Percentiles rank a stretch among this genome's conserved stretches.
phyloP scores from a whole-genome alignment of 2,113 vertebrate species.

The Sapajus apella region DNA sequence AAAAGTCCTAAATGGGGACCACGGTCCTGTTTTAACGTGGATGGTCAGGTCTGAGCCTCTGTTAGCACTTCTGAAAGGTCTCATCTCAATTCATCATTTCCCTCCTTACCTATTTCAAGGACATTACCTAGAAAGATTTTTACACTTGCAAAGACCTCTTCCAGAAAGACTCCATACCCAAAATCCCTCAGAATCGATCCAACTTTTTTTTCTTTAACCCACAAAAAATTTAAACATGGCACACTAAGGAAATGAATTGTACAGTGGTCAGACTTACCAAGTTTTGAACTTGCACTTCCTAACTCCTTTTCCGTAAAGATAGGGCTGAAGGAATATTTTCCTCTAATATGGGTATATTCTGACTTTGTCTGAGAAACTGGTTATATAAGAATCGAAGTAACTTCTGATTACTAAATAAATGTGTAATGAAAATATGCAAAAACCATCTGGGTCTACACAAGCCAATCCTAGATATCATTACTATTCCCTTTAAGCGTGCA shows the following conservation, averaged over 20 bases:
- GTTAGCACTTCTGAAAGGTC: background rate
- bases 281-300: background rate
- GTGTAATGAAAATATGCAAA: slow-evolving; percentile 38
- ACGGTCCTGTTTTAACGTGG: background rate
- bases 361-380: background rate
- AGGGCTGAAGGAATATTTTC: background rate
- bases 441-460: background rate
- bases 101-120: background rate
- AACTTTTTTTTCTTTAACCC: background rate
- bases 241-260: background rate
- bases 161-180: background rate
- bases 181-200: background rate
- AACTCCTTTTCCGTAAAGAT: background rate
- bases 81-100: background rate
- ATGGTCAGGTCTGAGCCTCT: background rate
- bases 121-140: background rate
- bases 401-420: slow-evolving; percentile 32
- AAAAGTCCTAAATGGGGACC: background rate
- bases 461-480: background rate
- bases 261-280: background rate
- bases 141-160: background rate
- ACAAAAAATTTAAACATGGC: background rate
- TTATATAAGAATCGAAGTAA: slow-evolving; percentile 37
- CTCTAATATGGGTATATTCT: background rate
- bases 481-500: background rate